phyloP scores from a whole-genome alignment of 2,888 invertebrate genomes.

The Ophion ellenae region DNA sequence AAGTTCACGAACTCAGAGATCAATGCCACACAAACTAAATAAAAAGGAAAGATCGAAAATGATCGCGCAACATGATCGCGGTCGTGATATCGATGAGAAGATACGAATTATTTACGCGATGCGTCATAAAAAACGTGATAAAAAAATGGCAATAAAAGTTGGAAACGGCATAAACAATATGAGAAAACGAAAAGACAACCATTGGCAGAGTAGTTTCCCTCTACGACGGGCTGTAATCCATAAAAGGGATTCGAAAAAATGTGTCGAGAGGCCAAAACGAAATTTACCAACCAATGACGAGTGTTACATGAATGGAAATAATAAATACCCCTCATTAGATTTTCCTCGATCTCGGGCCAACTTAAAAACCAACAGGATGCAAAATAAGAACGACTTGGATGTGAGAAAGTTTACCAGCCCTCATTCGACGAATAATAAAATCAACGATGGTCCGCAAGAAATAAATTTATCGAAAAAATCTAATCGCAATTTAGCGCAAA shows the following conservation, averaged over 20 bases:
- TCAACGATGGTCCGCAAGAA: not conserved
- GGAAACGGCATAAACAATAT: not conserved
- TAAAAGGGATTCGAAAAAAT: not conserved
- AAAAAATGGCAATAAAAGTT: slow-evolving; percentile 10
- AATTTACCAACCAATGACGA: not conserved
- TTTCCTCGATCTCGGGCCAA: not conserved
- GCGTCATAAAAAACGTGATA: slow-evolving; percentile 45
- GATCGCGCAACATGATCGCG: not conserved
- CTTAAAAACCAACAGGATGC: not conserved
- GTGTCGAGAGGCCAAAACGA: not conserved
- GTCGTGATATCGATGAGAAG: slow-evolving; percentile 63
- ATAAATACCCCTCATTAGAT: not conserved
- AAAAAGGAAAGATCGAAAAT: not conserved
- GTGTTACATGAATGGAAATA: not conserved
- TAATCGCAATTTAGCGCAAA: not conserved
- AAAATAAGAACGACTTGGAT: slow-evolving; percentile 8
- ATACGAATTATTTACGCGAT: slow-evolving; percentile 68
- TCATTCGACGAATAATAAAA: slow-evolving; percentile 4
- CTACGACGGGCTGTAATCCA: slow-evolving; percentile 4
- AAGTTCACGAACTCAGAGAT: slow-evolving; percentile 30
- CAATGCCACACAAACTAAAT: not conserved
- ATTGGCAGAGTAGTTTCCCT: slow-evolving; percentile 31
- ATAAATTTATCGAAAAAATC: slow-evolving; percentile 1
- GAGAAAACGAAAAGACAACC: slow-evolving; percentile 21
- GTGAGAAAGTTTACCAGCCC: slow-evolving; percentile 1